Conservation (phyloP, 2,888 invertebrate species). For the Orthosia cruda region DNA sequence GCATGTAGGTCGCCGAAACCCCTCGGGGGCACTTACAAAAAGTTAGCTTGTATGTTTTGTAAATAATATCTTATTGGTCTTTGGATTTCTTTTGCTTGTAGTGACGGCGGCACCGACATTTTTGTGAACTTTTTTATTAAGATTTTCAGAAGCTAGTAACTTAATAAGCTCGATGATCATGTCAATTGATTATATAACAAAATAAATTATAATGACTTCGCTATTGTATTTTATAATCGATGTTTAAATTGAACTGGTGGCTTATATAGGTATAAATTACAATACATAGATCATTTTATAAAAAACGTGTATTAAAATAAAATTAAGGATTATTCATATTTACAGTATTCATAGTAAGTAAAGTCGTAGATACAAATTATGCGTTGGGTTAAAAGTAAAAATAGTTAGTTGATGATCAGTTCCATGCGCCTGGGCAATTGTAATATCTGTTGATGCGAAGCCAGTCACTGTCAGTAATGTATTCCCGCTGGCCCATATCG, state of each 20-base stretch:
- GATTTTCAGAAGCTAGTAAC: conserved; percentile 15
- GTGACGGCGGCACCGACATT: conserved; percentile 59
- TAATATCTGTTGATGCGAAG: conserved; percentile 89
- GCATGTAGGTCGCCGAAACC: conserved; percentile 86
- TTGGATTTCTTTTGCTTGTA: conserved; percentile 70
- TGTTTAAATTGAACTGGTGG: too few relatives aligned
- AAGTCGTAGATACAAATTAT: background rate
- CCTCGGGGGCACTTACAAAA: conserved; percentile 85
- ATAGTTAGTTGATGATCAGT: conserved; percentile 57
- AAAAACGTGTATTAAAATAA: conserved; percentile 41
- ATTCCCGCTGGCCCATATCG: conserved; percentile 86
- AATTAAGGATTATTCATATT: conserved; percentile 1
- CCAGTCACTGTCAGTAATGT: conserved; percentile 89
- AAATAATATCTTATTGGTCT: conserved; percentile 85
- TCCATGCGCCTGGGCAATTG: conserved; percentile 88
- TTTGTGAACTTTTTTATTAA: conserved; percentile 65
- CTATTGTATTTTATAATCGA: too few relatives aligned
- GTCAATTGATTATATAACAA: background rate
- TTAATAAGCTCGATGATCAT: conserved; percentile 20
- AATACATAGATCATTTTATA: background rate
- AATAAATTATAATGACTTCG: too few relatives aligned
- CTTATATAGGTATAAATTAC: too few relatives aligned
- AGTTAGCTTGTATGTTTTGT: conserved; percentile 85
- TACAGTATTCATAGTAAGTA: conserved; percentile 8
- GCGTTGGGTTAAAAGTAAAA: background rate